These are phyloP conservation scores for Peromyscus melanophrys DNA, from an alignment of 2,797 vertebrate genomes.

Conservation along the genomic window DNA sequence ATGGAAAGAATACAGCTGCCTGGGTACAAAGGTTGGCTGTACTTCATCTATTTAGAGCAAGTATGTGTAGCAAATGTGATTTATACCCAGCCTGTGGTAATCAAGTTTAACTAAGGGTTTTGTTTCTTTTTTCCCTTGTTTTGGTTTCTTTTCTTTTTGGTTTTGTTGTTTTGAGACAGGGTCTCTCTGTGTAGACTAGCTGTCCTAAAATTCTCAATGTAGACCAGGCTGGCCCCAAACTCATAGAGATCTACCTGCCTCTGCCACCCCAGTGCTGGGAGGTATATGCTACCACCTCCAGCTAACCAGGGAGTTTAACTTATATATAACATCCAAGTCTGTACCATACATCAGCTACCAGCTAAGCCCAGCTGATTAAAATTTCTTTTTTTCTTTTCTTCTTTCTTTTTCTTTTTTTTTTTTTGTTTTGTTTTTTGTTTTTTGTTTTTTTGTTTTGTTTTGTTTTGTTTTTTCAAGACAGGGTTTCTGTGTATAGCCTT, in stretches of 20 bases:
- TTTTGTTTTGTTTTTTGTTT: no score
- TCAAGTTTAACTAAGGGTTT: conserved; percentile 47
- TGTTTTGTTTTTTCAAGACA: background rate
- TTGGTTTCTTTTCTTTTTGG: conserved; percentile 29
- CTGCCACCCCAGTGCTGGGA: background rate
- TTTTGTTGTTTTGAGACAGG: conserved; percentile 20
- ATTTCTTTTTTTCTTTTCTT: background rate
- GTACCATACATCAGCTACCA: background rate
- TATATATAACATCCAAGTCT: background rate
- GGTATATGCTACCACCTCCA: background rate
- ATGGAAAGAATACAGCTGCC: conserved; percentile 56
- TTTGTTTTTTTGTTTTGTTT: background rate
- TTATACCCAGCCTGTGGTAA: background rate
- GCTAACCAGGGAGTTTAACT: background rate
- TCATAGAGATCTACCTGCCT: background rate
- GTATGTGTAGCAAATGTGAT: background rate
- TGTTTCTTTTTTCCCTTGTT: conserved; percentile 54
- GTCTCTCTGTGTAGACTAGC: background rate
- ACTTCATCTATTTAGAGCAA: conserved; percentile 55
- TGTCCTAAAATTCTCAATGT: background rate
- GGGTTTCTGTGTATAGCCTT: background rate
- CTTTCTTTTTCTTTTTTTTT: no score
- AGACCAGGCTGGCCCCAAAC: background rate
- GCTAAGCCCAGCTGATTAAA: background rate
- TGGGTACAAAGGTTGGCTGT: background rate